phyloP scores from a whole-genome alignment of 2,113 vertebrate genomes.

The Jacana jacana region DNA sequence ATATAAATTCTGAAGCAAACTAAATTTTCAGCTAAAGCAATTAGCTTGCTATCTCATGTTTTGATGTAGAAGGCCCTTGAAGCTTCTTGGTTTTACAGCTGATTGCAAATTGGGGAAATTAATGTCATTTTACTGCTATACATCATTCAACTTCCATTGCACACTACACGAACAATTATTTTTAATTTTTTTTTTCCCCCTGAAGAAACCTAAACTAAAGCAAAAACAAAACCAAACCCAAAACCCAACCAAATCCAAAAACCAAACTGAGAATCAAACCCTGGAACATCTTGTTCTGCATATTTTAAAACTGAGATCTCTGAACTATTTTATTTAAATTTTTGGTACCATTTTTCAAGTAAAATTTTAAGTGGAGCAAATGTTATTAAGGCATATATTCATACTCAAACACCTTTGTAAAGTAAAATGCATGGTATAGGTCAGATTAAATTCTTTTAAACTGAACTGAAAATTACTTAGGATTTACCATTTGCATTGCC shows the following conservation, averaged over 20 bases:
- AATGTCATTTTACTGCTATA: neutral
- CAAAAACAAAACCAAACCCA: too few relatives aligned
- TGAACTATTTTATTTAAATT: neutral
- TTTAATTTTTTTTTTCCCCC: too few relatives aligned
- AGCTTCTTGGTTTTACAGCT: neutral
- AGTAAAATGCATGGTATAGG: neutral
- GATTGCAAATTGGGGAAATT: neutral
- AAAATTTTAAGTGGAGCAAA: neutral
- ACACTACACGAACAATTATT: accelerated
- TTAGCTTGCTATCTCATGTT: neutral
- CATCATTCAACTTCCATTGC: neutral
- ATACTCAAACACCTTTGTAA: neutral
- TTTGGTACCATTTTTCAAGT: neutral
- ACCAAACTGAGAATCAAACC: neutral
- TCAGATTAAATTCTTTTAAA: neutral
- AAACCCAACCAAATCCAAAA: too few relatives aligned
- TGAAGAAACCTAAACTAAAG: neutral
- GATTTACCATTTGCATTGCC: neutral
- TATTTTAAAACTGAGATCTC: neutral
- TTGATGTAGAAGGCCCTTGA: neutral
- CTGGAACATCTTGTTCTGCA: neutral
- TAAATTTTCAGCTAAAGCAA: neutral
- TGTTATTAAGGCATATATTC: neutral
- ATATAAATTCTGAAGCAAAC: neutral
- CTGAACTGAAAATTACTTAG: accelerated